A percentile compares a stretch with the other conserved stretches of the same genome.
Conservation (phyloP, 2,113 vertebrate species). For the Sebastes fasciatus region DNA sequence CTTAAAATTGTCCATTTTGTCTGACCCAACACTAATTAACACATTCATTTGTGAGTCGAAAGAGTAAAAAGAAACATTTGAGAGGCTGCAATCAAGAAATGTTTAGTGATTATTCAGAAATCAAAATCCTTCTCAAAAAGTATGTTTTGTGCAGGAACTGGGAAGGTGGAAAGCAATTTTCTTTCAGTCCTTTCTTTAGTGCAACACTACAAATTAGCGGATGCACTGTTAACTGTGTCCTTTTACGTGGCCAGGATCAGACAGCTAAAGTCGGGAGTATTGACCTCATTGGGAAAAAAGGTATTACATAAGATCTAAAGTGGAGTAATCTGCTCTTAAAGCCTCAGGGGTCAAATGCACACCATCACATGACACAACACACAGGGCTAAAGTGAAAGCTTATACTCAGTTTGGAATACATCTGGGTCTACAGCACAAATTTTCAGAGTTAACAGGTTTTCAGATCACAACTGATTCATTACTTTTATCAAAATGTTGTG, state of each 20-base stretch:
- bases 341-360: slow-evolving; percentile 16
- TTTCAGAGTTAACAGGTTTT: neutral
- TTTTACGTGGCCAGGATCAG: slow-evolving; percentile 6
- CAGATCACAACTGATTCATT: neutral
- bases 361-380: neutral
- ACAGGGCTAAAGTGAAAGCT: neutral
- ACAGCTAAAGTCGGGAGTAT: slow-evolving; percentile 1
- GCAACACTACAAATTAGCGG: neutral
- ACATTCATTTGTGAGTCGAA: neutral
- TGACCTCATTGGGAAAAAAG: slow-evolving; percentile 10
- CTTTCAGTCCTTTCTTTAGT: neutral
- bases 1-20: neutral
- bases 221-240: neutral
- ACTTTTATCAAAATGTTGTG: neutral
- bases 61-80: neutral
- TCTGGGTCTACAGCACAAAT: neutral
- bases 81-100: neutral
- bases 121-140: neutral
- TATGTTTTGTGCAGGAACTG: neutral
- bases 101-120: neutral
- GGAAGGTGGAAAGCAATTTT: neutral
- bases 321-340: slow-evolving; percentile 61
- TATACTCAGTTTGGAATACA: neutral
- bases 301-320: slow-evolving; percentile 48
- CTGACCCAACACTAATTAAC: neutral